Conservation (phyloP, 2,888 invertebrate genomes). For the Tubulanus polymorphus region DNA sequence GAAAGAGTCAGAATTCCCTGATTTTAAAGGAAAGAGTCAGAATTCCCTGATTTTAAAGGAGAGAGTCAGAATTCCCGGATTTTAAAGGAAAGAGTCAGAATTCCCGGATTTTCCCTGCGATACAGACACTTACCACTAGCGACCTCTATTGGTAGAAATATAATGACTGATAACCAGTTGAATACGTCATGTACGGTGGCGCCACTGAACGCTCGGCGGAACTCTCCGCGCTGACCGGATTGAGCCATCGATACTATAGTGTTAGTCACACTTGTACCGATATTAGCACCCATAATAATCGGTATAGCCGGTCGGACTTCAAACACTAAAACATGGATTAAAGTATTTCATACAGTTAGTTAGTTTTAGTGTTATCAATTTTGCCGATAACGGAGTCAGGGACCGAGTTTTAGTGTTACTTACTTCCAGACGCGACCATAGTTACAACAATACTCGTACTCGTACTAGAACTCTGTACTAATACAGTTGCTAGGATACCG, state of each 20-base stretch:
- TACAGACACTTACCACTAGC: conserved; percentile 30
- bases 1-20: no score
- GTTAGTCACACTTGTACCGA: conserved; percentile 49
- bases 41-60: no score
- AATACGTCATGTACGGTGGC: conserved; percentile 49
- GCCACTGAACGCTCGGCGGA: conserved; percentile 43
- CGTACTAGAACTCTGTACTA: conserved; percentile 58
- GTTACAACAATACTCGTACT: conserved; percentile 54
- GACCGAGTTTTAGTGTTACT: no score
- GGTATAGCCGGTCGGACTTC: conserved; percentile 40
- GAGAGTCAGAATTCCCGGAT: no score
- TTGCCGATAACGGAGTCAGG: no score
- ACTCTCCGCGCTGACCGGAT: conserved; percentile 33
- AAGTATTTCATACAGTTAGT: no score
- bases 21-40: no score
- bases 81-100: no score
- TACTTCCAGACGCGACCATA: conserved; percentile 50
- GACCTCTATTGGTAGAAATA: conserved; percentile 40
- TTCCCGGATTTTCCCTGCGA: no score
- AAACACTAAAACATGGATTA: conserved; percentile 36
- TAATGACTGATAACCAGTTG: conserved; percentile 43
- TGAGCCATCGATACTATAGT: conserved; percentile 48
- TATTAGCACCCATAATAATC: conserved; percentile 50
- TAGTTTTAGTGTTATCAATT: no score
- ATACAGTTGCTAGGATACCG: conserved; percentile 58